Evolutionary conservation across 1,140 invertebrate species (phyloP), one percentile per base, ranked within the genome.

Genomic region (Ylistrum balloti): DNA sequence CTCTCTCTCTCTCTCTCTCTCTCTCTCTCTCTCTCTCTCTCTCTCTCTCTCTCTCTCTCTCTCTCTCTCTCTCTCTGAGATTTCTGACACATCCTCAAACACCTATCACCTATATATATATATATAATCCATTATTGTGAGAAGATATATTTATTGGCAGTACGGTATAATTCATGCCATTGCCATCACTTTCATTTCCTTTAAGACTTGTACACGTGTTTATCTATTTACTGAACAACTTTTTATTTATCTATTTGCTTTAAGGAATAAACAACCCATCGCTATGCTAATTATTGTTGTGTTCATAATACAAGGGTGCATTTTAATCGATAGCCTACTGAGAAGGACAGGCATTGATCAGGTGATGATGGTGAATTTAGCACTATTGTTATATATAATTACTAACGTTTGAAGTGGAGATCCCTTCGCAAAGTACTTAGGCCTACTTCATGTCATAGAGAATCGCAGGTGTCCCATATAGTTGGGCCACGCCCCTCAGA

Each of bases 401-500:
- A 74, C 56, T 17, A 74, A 11, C 56, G 56, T 74, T 74, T 74
- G 56, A 74, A 74, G 56, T 74, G 56, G 56, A 74, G 56, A 74
- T 74, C 56, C 56, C 56, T 74, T 74, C 22, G 22, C 56, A 3
- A n/a, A 74, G 56, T 28, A 74, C 56, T 74, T 74, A 74, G 56
- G 9, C 56, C 56, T 28, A 74, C 56, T 74, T 74, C 17, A 74
- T 74, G 56, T 28, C 56, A 74, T n/a, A 74, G 22, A 17, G 56
- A 74, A 74, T 74, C 56, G 56, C 56, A 74, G 56, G 56, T 74
- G 56, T 74, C 56, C 56, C 28, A 74, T 74, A 74, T 74, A 74
- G 5, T 22, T 3, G 56, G 11, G 56, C 56, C 56, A 74, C 56
- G 56, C 56, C 56, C 56, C 56, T 45, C n/a, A 74, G 22, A n/a